phyloP scores from a whole-genome alignment of 2,113 vertebrate species.

The Thunnus maccoyii region DNA sequence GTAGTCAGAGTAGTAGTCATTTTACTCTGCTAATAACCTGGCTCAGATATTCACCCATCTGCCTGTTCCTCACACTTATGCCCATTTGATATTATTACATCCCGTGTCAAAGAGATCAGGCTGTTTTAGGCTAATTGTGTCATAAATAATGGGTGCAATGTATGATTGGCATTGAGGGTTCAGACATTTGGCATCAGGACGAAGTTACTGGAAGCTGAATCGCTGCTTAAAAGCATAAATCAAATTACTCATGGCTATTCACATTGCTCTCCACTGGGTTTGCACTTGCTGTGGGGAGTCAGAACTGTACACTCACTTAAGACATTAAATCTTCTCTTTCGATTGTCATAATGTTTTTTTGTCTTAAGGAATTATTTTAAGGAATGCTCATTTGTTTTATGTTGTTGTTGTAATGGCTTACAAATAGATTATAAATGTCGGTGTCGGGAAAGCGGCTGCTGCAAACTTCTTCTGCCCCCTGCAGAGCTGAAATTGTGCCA shows the following conservation, averaged over 20 bases:
- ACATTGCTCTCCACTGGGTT: neutral
- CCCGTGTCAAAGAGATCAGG: conserved; percentile 18
- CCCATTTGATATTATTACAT: conserved; percentile 8
- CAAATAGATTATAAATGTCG: neutral
- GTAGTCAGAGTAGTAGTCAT: neutral
- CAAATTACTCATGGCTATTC: neutral
- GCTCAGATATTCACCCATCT: conserved; percentile 9
- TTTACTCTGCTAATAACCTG: neutral
- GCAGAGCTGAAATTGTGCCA: conserved; percentile 3
- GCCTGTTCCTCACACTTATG: conserved; percentile 2
- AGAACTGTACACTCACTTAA: neutral
- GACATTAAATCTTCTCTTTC: conserved; percentile 14
- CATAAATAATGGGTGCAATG: conserved; percentile 13
- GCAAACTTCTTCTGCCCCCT: neutral
- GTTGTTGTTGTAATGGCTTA: neutral
- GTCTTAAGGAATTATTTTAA: neutral
- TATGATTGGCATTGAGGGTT: conserved; percentile 11
- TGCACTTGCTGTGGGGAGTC: neutral
- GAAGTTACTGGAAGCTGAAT: conserved; percentile 15
- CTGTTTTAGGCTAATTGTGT: conserved; percentile 34
- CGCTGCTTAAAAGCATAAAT: conserved; percentile 19
- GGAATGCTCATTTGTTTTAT: neutral
- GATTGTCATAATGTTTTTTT: neutral
- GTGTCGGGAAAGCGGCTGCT: neutral
- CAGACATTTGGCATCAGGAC: conserved; percentile 14